These are phyloP conservation scores for Araneus ventricosus DNA, from an alignment of 1,140 invertebrate genomes.

Conservation along the genomic window DNA sequence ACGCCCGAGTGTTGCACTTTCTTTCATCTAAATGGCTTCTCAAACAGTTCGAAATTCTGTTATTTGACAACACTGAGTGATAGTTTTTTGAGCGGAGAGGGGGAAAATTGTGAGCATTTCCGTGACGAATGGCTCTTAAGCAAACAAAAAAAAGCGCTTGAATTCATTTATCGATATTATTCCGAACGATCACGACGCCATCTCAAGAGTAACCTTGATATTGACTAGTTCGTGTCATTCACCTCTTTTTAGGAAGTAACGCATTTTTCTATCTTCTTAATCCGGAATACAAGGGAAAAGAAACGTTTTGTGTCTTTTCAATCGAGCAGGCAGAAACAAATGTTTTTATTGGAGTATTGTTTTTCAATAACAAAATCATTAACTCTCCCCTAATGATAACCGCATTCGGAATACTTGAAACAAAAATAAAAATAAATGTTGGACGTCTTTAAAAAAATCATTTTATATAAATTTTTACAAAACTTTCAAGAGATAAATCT, in stretches of 20 bases:
- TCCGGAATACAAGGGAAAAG: background rate
- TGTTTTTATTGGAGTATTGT: background rate
- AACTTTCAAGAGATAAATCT: too few relatives aligned
- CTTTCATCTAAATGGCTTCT: background rate
- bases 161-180: slow-evolving; percentile 39
- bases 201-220: slow-evolving; percentile 46
- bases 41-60: background rate
- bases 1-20: background rate
- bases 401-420: too few relatives aligned
- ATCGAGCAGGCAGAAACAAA: background rate
- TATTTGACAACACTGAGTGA: slow-evolving; percentile 21
- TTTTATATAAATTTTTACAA: too few relatives aligned
- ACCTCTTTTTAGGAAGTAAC: slow-evolving; percentile 30
- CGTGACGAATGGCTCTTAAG: slow-evolving; percentile 23
- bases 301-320: background rate
- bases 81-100: background rate
- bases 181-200: background rate
- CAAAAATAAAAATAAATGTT: too few relatives aligned
- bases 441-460: too few relatives aligned
- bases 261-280: slow-evolving; percentile 38
- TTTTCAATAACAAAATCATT: background rate
- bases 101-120: background rate
- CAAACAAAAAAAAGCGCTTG: slow-evolving; percentile 2
- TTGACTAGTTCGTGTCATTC: slow-evolving; percentile 34
- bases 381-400: too few relatives aligned